Percentiles rank a stretch among this genome's conserved stretches.
Conservation (phyloP, 2,113 vertebrate species). For the Corydoras maculifer region DNA sequence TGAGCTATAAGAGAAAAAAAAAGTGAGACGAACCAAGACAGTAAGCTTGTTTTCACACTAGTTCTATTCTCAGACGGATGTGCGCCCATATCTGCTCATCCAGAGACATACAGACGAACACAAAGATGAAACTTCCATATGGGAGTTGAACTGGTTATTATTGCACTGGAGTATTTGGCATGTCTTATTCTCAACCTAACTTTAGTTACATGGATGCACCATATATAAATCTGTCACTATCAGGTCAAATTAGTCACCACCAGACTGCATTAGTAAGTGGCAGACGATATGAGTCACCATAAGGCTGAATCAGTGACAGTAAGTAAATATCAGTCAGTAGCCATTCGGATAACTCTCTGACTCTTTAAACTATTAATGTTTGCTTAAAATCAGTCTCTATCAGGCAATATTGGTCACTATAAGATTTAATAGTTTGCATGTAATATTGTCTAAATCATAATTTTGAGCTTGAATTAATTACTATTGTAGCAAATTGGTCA, state of each 20-base stretch:
- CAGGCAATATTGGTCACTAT: too few species aligned
- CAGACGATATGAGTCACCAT: not conserved
- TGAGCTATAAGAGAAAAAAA: conserved; percentile 14
- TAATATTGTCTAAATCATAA: too few species aligned
- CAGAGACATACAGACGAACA: conserved; percentile 1
- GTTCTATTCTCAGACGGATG: conserved; percentile 21
- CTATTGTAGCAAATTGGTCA: too few species aligned
- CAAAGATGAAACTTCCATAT: conserved; percentile 1
- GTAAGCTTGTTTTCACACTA: conserved; percentile 18
- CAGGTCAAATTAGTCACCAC: not conserved
- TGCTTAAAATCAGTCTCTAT: too few species aligned
- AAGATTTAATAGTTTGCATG: too few species aligned
- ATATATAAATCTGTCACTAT: too few species aligned
- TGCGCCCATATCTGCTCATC: not conserved
- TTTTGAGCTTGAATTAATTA: too few species aligned
- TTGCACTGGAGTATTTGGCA: not conserved
- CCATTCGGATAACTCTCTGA: too few species aligned
- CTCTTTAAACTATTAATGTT: too few species aligned
- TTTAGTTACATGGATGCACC: too few species aligned
- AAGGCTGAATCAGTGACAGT: not conserved
- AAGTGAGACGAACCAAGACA: conserved; percentile 28
- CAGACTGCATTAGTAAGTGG: not conserved
- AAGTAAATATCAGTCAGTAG: too few species aligned
- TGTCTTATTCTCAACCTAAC: not conserved
- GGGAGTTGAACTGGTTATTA: not conserved